A percentile compares a stretch with the other conserved stretches of the same genome.
Evolutionary conservation across 1,140 invertebrate species (phyloP).

Genomic region (Rhizoglyphus robini): DNA sequence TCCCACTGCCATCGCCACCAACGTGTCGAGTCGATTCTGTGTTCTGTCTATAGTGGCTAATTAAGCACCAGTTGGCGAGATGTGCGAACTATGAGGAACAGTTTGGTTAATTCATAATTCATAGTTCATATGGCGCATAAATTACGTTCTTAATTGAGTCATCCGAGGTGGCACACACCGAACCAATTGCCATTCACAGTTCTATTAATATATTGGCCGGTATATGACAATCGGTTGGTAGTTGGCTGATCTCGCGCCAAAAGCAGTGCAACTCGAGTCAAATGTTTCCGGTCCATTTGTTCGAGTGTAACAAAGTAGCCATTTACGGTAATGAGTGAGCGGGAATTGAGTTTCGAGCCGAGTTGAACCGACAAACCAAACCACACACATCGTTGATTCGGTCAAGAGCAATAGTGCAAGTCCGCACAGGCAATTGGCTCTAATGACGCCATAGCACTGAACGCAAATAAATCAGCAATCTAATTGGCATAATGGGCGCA

Average conservation of each 20-base stretch:
- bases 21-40: not conserved
- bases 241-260: not conserved
- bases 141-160: constrained; percentile 4
- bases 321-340: not conserved
- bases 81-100: not conserved
- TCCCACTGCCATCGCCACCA: too few relatives aligned
- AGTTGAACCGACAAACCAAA: not conserved
- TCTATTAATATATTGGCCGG: too few relatives aligned
- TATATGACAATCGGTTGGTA: not conserved
- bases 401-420: not conserved
- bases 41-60: not conserved
- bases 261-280: not conserved
- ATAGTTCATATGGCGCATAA: constrained; percentile 1
- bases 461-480: constrained; percentile 2
- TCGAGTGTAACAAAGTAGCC: not conserved
- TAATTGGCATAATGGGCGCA: constrained; percentile 7
- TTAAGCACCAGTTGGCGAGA: not conserved
- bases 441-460: not conserved
- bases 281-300: constrained; percentile 6
- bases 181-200: not conserved
- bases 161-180: not conserved
- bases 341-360: not conserved
- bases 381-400: not conserved
- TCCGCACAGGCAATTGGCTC: not conserved
- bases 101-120: not conserved